phyloP scores from a whole-genome alignment of 92 coral and sea anemone genomes.

The Parazoanthus darwini region DNA sequence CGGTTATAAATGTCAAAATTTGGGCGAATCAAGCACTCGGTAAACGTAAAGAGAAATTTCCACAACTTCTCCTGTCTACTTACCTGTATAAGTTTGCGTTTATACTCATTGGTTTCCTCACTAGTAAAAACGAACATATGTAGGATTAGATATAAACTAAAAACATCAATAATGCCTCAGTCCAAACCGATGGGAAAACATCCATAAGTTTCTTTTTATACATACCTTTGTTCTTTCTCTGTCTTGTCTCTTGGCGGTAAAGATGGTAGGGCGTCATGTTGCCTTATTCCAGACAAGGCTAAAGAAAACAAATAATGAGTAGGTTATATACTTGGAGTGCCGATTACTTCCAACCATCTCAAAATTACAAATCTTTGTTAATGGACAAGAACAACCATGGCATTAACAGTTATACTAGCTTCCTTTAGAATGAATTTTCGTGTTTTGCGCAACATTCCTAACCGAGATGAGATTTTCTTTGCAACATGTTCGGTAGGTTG shows the following conservation, averaged over 20 bases:
- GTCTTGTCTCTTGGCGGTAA: conserved; percentile 60
- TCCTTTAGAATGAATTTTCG: too few relatives aligned
- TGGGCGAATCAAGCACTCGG: not conserved
- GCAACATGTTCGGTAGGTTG: too few relatives aligned
- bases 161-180: not conserved
- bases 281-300: conserved; percentile 81
- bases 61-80: not conserved
- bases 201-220: not conserved
- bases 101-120: conserved; percentile 80
- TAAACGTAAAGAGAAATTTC: not conserved
- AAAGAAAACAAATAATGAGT: not conserved
- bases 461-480: too few relatives aligned
- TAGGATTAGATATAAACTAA: not conserved
- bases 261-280: conserved; percentile 76
- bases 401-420: too few relatives aligned
- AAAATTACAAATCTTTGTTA: too few relatives aligned
- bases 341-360: too few relatives aligned
- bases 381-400: too few relatives aligned
- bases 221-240: conserved; percentile 62
- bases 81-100: conserved; percentile 93
- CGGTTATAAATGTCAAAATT: not conserved
- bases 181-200: not conserved
- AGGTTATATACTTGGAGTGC: not conserved
- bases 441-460: too few relatives aligned
- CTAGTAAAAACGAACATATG: conserved; percentile 39